Base-by-base conservation (phyloP, 1,140 invertebrate genomes). In the Eufriesea mexicana region DNA sequence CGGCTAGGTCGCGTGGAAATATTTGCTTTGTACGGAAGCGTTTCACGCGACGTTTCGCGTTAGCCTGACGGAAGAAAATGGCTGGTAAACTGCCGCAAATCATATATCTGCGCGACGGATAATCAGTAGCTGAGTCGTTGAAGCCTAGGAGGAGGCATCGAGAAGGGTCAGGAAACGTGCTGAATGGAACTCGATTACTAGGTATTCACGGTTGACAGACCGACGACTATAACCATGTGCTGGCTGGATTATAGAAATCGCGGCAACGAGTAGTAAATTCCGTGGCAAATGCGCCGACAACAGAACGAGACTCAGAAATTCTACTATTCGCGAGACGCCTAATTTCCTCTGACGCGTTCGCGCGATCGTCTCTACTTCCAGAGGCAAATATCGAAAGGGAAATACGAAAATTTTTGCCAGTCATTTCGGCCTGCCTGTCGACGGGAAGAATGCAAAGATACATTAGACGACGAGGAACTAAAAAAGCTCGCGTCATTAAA, bases 111-210 rank as follows among this genome's bases (percentile, higher is more conserved):
- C 35, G 8, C 20, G 47, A n/a, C 20, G 25, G 42, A 78, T 68
- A 74, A 66, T 62, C 51, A 25, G 7, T 0, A 20, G 2, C 35
- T 9, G 25, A 45, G 10, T n/a, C 28, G 23, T 0, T n/a, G 49
- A 66, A 35, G 35, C 5, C 18, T 42, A 51, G 28, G 35, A 47
- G 71, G 49, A 35, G 45, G 51, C 42, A 74, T 83, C 51, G 74
- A 83, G 61, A 78, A 83, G 10, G 47, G 16, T 57, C n/a, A 77
- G 66, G 45, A 83, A 77, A n/a, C 45, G 54, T 12, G n/a, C 42
- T 67, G 55, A 83, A 83, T 78, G 47, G 49, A 83, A 70, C 47
- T 54, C 66, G 80, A 78, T 83, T 83, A 70, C 66, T 23, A 57
- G 55, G 23, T 70, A 61, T 70, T 62, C 64, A 20, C 47, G 47